These are phyloP conservation scores for Leptobrachium leishanense DNA, from an alignment of 2,113 vertebrate species.

Conservation along the genomic window DNA sequence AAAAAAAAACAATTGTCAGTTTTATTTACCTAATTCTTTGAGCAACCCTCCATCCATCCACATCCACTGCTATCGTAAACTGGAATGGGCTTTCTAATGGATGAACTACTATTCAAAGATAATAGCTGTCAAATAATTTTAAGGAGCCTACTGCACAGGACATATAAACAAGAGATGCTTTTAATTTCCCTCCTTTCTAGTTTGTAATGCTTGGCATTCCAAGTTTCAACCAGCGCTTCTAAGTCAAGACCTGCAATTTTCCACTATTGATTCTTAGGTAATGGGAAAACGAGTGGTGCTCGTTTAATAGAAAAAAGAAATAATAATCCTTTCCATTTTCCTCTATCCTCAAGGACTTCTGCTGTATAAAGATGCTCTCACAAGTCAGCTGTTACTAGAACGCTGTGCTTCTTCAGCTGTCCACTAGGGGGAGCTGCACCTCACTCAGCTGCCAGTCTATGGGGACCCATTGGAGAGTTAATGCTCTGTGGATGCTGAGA, in stretches of 20 bases:
- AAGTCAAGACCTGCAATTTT: not conserved
- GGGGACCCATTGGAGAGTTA: slow-evolving; percentile 36
- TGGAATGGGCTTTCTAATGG: too few relatives aligned
- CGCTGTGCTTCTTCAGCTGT: not conserved
- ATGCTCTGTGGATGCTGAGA: slow-evolving; percentile 45
- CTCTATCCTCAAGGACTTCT: not conserved
- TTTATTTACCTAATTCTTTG: too few relatives aligned
- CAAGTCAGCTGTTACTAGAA: not conserved
- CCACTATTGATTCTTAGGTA: not conserved
- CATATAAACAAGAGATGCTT: too few relatives aligned
- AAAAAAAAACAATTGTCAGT: too few relatives aligned
- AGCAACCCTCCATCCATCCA: too few relatives aligned
- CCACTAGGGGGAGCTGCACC: slow-evolving; percentile 24
- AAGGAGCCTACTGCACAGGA: too few relatives aligned
- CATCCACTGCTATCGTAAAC: too few relatives aligned
- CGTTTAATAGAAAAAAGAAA: not conserved
- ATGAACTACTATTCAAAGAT: too few relatives aligned
- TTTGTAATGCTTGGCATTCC: too few relatives aligned
- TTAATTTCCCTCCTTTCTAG: too few relatives aligned
- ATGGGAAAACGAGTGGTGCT: not conserved
- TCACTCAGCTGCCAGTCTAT: slow-evolving; percentile 10
- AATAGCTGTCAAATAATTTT: too few relatives aligned
- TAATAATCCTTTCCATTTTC: not conserved
- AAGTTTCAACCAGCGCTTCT: not conserved
- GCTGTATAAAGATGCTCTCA: not conserved